Base-by-base conservation (phyloP, 2,113 vertebrate species). In the Pseudopodoces humilis region DNA sequence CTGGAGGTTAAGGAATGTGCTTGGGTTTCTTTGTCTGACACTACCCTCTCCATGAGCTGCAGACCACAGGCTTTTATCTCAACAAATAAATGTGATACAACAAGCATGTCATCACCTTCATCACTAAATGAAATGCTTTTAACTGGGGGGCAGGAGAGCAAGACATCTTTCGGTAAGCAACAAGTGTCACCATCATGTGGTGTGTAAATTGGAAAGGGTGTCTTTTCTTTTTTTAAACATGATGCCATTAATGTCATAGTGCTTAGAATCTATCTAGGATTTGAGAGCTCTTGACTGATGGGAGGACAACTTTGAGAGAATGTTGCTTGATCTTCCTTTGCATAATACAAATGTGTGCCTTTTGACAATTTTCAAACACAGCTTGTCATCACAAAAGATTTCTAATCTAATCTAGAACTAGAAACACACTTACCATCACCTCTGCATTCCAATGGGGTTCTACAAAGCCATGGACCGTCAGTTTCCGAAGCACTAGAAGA, bases 401-500 rank as follows among this genome's bases (percentile, higher is more conserved):
- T 83, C 35, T 80, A 43, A 41, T 83, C 35, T 80, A 43, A 44
- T 22, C 6, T 71, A 46, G 44, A 92, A 47, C 21, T 41, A 90
- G 31, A 94, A 89, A 71, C 5, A 3, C 15, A 98, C 99, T 99
- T 97, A 99, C 99, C 99, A 99, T 99, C 74, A 99, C 99, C 80
- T 99, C 99, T 97, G 98, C 95, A 90, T 98, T 99, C 95, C 98
- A 98, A 33, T 99, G 99, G 68, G 99, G 99, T 87, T 99, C 99
- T 90, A 98, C 97, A 98, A 99, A 99, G 64, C 99, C 99, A 92
- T 99, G 98, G 46, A 99, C 99, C 6, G 99, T 99, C 95, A 99
- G 97, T 85, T 99, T 99, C 70, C 99, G 98, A 92, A 99, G 98
- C 65, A 99, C 99, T 99, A 86, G 94, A 93, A 14, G 83, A 91